Evolutionary conservation across 2,797 vertebrate genomes (phyloP).

Genomic region (Todus mexicanus): DNA sequence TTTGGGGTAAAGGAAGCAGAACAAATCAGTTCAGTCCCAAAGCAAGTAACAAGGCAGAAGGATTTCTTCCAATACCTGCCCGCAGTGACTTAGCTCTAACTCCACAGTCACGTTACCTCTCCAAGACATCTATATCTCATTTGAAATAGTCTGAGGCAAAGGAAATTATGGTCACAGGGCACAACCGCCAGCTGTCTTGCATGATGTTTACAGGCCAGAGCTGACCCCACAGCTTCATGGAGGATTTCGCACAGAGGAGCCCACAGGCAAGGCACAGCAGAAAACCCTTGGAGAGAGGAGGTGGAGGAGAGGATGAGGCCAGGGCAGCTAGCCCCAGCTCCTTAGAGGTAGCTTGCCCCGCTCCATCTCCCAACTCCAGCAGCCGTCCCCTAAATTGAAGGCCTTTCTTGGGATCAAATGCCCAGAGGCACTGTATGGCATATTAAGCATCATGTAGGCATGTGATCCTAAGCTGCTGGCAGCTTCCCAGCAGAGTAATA

Average conservation of each 20-base stretch:
- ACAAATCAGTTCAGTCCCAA: not conserved
- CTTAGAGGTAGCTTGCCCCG: not conserved
- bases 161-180: not conserved
- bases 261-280: not conserved
- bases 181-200: not conserved
- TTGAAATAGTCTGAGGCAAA: not conserved
- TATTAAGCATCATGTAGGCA: constrained; percentile 47
- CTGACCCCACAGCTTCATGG: not conserved
- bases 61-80: not conserved
- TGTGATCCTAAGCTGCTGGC: constrained; percentile 50
- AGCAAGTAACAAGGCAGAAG: not conserved
- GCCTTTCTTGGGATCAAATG: not conserved
- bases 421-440: constrained; percentile 24
- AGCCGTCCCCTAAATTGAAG: not conserved
- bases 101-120: not conserved
- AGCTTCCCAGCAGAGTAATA: constrained; percentile 47
- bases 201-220: not conserved
- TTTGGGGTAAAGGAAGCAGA: not conserved
- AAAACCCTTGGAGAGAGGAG: not conserved
- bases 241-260: not conserved
- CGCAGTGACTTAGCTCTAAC: not conserved
- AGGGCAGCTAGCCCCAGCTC: not conserved
- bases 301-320: not conserved
- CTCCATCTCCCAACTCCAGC: not conserved
- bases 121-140: not conserved